These are phyloP conservation scores for Indicator indicator DNA, from an alignment of 2,113 vertebrate genomes.

Conservation along the genomic window DNA sequence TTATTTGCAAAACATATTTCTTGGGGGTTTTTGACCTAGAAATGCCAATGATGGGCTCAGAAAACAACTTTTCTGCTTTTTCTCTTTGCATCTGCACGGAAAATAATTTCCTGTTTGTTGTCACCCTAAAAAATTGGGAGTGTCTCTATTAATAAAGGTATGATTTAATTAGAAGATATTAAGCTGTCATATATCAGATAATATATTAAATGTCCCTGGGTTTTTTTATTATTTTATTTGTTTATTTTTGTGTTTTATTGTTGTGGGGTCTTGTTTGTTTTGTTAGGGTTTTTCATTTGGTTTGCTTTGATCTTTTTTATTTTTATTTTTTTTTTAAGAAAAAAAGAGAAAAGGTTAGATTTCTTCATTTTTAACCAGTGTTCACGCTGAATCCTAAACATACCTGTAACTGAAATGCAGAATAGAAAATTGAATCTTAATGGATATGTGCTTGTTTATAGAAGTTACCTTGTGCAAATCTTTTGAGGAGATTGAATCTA, in stretches of 20 bases:
- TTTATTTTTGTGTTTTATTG: background rate
- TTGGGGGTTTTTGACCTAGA: background rate
- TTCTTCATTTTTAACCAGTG: background rate
- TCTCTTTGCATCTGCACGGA: background rate
- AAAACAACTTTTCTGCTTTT: background rate
- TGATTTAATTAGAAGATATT: background rate
- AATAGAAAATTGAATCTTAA: background rate
- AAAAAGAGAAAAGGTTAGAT: background rate
- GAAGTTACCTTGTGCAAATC: background rate
- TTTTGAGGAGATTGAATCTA: background rate
- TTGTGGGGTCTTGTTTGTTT: too few relatives aligned
- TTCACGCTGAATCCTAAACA: background rate
- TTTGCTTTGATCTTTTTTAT: too few relatives aligned
- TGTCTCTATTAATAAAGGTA: background rate
- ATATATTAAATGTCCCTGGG: background rate
- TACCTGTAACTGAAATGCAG: background rate
- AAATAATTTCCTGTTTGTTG: background rate
- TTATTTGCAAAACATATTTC: background rate
- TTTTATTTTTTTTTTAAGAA: background rate
- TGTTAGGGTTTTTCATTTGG: too few relatives aligned
- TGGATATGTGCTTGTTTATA: background rate
- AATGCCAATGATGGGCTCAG: background rate
- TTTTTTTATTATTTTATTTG: background rate
- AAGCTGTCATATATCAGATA: background rate
- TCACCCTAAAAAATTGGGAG: background rate